Conservation (phyloP, 2,888 invertebrate species). For the Nemotelus nigrinus region DNA sequence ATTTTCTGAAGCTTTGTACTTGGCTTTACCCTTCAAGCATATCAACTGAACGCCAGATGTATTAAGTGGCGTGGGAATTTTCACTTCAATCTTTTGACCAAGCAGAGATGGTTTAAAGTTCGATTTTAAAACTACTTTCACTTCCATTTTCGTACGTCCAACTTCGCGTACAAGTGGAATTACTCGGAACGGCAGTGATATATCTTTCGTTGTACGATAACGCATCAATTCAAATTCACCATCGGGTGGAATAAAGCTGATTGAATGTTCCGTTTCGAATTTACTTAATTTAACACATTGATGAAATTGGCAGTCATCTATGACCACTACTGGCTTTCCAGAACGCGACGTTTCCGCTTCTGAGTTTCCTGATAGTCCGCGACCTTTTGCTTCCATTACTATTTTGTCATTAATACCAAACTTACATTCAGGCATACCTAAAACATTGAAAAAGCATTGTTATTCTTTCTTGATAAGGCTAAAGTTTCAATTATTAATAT, state of each 20-base stretch:
- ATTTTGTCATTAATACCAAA: conserved; percentile 99
- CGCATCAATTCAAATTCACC: conserved; percentile 99
- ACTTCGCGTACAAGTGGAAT: conserved; percentile 98
- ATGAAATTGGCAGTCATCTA: conserved; percentile 99
- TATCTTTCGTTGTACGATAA: conserved; percentile 99
- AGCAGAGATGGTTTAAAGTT: conserved; percentile 98
- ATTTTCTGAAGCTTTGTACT: conserved; percentile 99
- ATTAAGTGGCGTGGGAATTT: conserved; percentile 98
- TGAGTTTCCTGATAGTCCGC: conserved; percentile 76
- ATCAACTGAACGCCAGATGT: conserved; percentile 99
- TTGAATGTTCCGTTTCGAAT: conserved; percentile 99
- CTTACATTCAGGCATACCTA: conserved; percentile 99
- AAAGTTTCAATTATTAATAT: not conserved
- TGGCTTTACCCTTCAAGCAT: conserved; percentile 98
- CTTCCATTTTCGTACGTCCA: conserved; percentile 99
- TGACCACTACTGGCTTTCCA: conserved; percentile 99
- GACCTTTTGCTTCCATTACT: conserved; percentile 95
- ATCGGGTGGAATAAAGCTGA: conserved; percentile 99
- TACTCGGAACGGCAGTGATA: conserved; percentile 98
- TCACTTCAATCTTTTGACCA: conserved; percentile 99
- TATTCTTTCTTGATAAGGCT: not conserved
- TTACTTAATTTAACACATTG: conserved; percentile 99
- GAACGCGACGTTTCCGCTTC: conserved; percentile 85
- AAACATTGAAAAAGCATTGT: conserved; percentile 14
- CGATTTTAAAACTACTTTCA: conserved; percentile 98